Percentiles rank a stretch among this genome's conserved stretches.
Evolutionary conservation across 2,797 vertebrate species (phyloP).

Genomic region (Phoeniculus purpureus): DNA sequence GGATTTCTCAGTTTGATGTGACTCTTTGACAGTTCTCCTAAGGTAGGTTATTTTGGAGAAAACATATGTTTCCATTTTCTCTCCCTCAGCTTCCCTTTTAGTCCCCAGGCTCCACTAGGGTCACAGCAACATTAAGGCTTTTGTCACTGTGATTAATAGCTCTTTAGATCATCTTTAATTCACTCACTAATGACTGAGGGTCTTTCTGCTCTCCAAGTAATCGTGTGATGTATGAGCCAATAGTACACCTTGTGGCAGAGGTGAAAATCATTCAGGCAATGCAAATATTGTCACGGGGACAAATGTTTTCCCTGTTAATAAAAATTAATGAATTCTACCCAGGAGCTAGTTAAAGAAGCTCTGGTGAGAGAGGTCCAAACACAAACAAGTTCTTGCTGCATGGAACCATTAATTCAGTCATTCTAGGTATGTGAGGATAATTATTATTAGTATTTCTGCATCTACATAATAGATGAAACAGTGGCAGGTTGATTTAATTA

Average conservation of each 20-base stretch:
- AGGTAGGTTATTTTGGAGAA: slow-evolving; percentile 98
- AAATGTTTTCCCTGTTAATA: slow-evolving; percentile 96
- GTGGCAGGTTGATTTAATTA: slow-evolving; percentile 68
- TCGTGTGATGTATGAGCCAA: slow-evolving; percentile 98
- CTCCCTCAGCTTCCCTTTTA: slow-evolving; percentile 87
- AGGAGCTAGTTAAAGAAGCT: slow-evolving; percentile 82
- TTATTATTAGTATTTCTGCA: slow-evolving; percentile 49
- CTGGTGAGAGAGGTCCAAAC: slow-evolving; percentile 71
- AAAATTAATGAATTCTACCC: slow-evolving; percentile 94
- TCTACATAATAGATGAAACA: slow-evolving; percentile 59
- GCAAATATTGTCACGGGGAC: slow-evolving; percentile 94
- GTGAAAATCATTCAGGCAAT: slow-evolving; percentile 98
- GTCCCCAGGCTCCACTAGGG: slow-evolving; percentile 92
- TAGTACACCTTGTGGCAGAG: slow-evolving; percentile 98
- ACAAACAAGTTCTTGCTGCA: slow-evolving; percentile 72
- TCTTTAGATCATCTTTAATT: slow-evolving; percentile 99
- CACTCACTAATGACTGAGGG: slow-evolving; percentile 99
- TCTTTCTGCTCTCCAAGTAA: slow-evolving; percentile 96
- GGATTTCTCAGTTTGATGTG: slow-evolving; percentile 82
- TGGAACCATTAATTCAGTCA: slow-evolving; percentile 62
- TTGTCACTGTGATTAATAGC: slow-evolving; percentile 99
- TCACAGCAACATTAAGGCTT: slow-evolving; percentile 99
- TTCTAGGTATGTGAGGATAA: slow-evolving; percentile 62
- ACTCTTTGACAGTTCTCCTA: slow-evolving; percentile 86
- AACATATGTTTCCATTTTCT: slow-evolving; percentile 99